Conservation (phyloP, 2,888 invertebrate species). For the Ormyrus labotus region DNA sequence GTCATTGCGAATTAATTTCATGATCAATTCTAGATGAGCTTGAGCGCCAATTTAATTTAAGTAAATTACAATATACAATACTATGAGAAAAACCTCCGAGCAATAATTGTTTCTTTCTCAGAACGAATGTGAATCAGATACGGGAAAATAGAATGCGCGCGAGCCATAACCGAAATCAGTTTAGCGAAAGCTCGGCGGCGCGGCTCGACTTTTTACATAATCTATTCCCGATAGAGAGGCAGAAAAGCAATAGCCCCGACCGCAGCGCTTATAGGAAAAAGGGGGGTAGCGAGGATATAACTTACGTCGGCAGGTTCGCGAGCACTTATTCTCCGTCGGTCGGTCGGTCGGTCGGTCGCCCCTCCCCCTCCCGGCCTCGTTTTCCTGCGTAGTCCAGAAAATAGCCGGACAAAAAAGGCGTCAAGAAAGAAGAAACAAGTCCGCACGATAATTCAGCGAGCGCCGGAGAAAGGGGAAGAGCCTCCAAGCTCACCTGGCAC, state of each 20-base stretch:
- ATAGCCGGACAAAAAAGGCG: slow-evolving; percentile 43
- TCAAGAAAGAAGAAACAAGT: slow-evolving; percentile 62
- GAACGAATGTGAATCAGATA: neutral
- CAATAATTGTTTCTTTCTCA: too few relatives aligned
- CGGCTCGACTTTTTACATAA: slow-evolving; percentile 28
- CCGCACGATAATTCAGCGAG: slow-evolving; percentile 63
- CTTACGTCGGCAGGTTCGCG: slow-evolving; percentile 52
- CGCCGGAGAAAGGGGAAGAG: neutral
- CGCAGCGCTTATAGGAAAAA: neutral
- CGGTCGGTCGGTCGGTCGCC: slow-evolving; percentile 17
- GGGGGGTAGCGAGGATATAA: slow-evolving; percentile 43
- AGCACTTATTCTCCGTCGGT: slow-evolving; percentile 42
- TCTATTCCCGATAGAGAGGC: slow-evolving; percentile 38
- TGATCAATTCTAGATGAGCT: too few relatives aligned
- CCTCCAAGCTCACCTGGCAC: slow-evolving; percentile 46
- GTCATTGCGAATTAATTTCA: too few relatives aligned
- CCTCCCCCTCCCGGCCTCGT: neutral
- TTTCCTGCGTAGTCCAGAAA: slow-evolving; percentile 38
- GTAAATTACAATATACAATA: too few relatives aligned
- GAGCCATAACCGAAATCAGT: slow-evolving; percentile 34
- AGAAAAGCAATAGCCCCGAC: neutral
- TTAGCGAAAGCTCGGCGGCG: neutral
- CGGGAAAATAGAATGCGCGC: slow-evolving; percentile 1
- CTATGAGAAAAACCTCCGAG: too few relatives aligned
- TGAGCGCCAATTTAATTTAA: too few relatives aligned